phyloP scores from a whole-genome alignment of 2,797 vertebrate species.

The Luscinia megarhynchos region DNA sequence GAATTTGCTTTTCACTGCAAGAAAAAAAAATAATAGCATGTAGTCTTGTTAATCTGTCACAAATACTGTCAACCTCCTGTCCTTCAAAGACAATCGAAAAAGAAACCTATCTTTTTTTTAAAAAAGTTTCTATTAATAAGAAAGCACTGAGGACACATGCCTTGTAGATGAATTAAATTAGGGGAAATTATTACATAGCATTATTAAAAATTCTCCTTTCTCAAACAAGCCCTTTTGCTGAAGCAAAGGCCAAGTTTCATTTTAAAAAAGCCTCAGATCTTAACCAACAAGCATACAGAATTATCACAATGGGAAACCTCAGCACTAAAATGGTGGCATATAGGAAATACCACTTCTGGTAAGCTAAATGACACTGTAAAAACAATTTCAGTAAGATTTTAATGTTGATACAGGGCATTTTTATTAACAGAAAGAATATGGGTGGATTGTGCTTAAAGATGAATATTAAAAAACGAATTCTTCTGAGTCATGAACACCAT shows the following conservation, averaged over 20 bases:
- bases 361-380: background rate
- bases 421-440: background rate
- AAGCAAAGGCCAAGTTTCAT: background rate
- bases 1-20: background rate
- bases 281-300: background rate
- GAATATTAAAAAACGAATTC: background rate
- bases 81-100: background rate
- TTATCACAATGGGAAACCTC: background rate
- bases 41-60: background rate
- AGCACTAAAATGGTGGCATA: background rate
- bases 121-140: background rate
- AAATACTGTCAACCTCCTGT: background rate
- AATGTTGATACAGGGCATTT: background rate
- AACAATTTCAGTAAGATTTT: background rate
- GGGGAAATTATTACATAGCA: background rate
- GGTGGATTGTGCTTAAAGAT: background rate
- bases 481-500: background rate
- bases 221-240: background rate
- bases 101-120: background rate
- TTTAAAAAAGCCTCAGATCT: background rate
- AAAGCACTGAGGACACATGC: background rate
- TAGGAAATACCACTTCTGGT: background rate
- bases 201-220: background rate
- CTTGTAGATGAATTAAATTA: background rate
- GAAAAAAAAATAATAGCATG: background rate